Conservation (phyloP, 2,888 invertebrate species). For the Drosophila sordidapex region DNA sequence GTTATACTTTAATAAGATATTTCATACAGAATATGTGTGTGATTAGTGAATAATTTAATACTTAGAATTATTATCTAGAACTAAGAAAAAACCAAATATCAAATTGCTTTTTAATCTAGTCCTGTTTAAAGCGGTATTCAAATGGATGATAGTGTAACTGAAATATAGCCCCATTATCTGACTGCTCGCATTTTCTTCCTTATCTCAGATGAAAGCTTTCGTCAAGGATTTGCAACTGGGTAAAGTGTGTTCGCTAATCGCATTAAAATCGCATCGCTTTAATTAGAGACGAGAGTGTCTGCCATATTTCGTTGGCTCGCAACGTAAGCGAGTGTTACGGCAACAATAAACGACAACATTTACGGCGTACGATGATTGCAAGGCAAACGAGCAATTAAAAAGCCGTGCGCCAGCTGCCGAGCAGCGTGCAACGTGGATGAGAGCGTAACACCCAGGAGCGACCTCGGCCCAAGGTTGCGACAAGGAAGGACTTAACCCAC, state of each 20-base stretch:
- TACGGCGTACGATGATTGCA: conserved; percentile 75
- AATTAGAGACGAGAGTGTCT: conserved; percentile 61
- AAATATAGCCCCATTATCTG: not conserved
- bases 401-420: conserved; percentile 65
- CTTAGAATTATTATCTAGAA: not conserved
- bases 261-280: conserved; percentile 73
- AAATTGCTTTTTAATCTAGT: not conserved
- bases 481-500: conserved; percentile 46
- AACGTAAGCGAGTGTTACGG: conserved; percentile 49
- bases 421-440: conserved; percentile 9
- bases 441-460: conserved; percentile 13
- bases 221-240: conserved; percentile 22
- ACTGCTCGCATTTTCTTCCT: not conserved
- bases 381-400: conserved; percentile 78
- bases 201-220: conserved; percentile 19
- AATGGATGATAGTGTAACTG: not conserved
- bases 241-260: conserved; percentile 42
- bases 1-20: not conserved
- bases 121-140: not conserved
- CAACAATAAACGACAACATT: conserved; percentile 76
- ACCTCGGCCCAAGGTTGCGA: conserved; percentile 43
- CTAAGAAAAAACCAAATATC: not conserved
- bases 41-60: too few relatives aligned
- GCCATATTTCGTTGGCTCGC: conserved; percentile 57
- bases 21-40: not conserved